phyloP scores from a whole-genome alignment of 35 echinoderm and acorn worm genomes.

The Hemicentrotus pulcherrimus region DNA sequence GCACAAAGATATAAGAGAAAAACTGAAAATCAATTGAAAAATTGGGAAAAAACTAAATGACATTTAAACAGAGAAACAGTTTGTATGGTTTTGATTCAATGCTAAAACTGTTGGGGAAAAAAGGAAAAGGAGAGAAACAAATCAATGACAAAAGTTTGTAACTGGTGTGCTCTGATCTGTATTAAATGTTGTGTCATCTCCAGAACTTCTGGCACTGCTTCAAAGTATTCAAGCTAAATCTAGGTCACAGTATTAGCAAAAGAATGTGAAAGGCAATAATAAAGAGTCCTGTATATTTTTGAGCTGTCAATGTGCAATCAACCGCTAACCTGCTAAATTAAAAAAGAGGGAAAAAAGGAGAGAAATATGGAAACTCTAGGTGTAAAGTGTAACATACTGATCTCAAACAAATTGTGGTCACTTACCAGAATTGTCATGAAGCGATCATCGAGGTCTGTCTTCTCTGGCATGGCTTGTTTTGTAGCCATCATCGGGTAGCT shows the following conservation, averaged over 20 bases:
- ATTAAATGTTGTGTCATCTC: too few species aligned
- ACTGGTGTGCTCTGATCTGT: too few species aligned
- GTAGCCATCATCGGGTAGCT: conserved; percentile 43
- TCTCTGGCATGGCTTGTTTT: conserved; percentile 41
- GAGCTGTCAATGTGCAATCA: neutral
- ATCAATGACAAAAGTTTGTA: too few species aligned
- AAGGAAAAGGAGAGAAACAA: too few species aligned
- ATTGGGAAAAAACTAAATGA: too few species aligned
- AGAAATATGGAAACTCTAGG: neutral
- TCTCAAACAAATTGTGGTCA: neutral
- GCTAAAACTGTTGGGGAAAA: too few species aligned
- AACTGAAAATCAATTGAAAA: too few species aligned
- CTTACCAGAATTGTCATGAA: conserved; percentile 41
- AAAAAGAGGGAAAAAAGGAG: neutral
- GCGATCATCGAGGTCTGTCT: conserved; percentile 33
- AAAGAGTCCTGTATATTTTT: neutral
- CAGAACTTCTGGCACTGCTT: too few species aligned
- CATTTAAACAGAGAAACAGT: too few species aligned
- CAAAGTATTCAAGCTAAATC: too few species aligned
- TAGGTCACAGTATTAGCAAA: neutral
- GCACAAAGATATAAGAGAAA: too few species aligned
- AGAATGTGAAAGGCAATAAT: conserved; percentile 3
- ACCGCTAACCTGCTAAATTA: neutral
- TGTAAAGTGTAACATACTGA: neutral
- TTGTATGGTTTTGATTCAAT: too few species aligned